Base-by-base conservation (phyloP, 2,113 vertebrate genomes). In the Echinops telfairi region DNA sequence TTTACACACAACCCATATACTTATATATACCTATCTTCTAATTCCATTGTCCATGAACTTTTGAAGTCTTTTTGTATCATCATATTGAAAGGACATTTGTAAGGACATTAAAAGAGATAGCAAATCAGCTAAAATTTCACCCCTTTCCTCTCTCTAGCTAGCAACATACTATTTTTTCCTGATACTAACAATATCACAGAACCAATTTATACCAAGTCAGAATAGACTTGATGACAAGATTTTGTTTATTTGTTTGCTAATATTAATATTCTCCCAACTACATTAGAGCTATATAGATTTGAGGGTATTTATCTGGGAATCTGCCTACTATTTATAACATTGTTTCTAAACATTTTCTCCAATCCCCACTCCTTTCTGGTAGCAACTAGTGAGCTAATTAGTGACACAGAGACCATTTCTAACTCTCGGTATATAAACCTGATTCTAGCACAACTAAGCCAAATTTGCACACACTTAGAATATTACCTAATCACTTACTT, bases 41-140 rank as follows among this genome's bases (percentile, higher is more conserved):
- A 53, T 53, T 53, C 47, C 47, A 53, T 53, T 53, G 47, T 53
- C 47, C 47, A 53, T 53, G 47, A 53, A 53, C 5, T 53, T 8
- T 53, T 53, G 47, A 53, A 53, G 47, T 53, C 47, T 53, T 53
- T 47, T 53, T 53, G 47, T 53, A 62, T 53, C 77, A 78, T 20
- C 27, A 70, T 77, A 70, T 84, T 92, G 40, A 93, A 86, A 94
- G 71, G 31, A 76, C 27, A 88, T 78, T 14, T 82, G 12, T 53
- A 53, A 53, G 10, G 5, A 53, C 47, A 53, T 11, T 70, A 57
- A n/a, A n/a, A n/a, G 68, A 82, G 91, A 94, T 1, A 83, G 79
- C 68, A 83, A 88, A 88, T 86, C 20, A 83, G 71, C 27, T 85
- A 57, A 84, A 86, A 70, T 78, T 86, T 92, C 23, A 86, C 17